Base-by-base conservation (phyloP, 2,797 vertebrate species). In the Alca torda region DNA sequence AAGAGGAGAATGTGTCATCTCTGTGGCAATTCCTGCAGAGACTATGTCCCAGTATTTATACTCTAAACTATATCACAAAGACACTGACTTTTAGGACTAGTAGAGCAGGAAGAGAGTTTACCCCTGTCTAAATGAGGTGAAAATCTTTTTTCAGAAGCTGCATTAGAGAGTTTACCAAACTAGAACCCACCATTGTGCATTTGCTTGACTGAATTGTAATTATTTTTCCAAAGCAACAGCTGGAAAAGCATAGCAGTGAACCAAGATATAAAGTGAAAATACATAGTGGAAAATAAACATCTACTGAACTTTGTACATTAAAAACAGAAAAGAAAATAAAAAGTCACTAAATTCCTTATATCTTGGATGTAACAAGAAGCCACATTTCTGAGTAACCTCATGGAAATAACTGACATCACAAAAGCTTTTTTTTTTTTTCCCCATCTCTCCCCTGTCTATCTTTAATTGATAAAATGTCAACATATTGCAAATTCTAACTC, bases 391-490 rank as follows among this genome's bases (percentile, higher is more conserved):
- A 69, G n/a, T 54, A 73, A 73, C 24, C 12, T 63, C 10, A 31
- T 64, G 18, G 50, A 68, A 30, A 24, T 74, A 86, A 77, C 13
- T 53, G 23, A 48, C 50, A 85, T 60, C 9, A 43, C 21, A 63
- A 64, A 81, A 81, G 11, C 10, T 37, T 85, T 56, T 41, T 41
- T 50, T 61, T 60, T 56, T 82, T 51, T 9, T 6, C 37, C n/a
- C 24, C 24, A 28, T n/a, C 37, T 92, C n/a, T 79, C 19, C 6
- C 20, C 7, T 70, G 5, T 76, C 24, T 60, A 63, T 48, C n/a
- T 87, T 78, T 73, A 94, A 85, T 51, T 76, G 78, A 83, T 63
- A 70, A 93, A 89, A 89, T 51, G 46, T 82, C 59, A 95, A 63
- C 26, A 74, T 17, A n/a, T 11, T 41, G 16, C 12, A 89, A 90